Conservation (phyloP, 2,797 vertebrate genomes). For the Benthosema pterotum region DNA sequence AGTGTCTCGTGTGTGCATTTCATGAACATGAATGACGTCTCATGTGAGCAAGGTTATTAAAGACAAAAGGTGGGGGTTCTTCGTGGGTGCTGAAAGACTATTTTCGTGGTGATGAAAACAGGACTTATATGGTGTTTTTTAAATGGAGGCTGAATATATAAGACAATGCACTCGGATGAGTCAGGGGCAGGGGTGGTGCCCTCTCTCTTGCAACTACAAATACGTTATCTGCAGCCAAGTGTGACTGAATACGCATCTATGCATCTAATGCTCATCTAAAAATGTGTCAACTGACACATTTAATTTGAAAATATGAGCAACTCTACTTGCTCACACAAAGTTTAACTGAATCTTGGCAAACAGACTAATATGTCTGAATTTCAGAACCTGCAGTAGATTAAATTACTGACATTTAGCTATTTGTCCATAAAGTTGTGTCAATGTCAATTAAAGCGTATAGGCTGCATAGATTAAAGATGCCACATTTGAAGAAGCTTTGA, state of each 20-base stretch:
- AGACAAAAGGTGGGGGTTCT: constrained; percentile 12
- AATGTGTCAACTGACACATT: no score
- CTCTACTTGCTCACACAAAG: no score
- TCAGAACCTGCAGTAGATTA: no score
- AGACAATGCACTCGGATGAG: constrained; percentile 46
- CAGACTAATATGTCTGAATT: no score
- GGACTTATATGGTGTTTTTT: constrained; percentile 26
- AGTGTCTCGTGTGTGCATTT: not conserved
- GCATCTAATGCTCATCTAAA: no score
- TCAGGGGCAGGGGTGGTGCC: constrained; percentile 31
- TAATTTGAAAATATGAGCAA: no score
- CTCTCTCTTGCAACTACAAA: not conserved
- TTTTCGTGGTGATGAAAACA: constrained; percentile 62
- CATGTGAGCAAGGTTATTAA: constrained; percentile 56
- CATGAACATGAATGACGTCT: constrained; percentile 60
- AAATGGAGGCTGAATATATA: constrained; percentile 26
- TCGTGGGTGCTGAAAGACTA: constrained; percentile 28
- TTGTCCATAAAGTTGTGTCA: not conserved
- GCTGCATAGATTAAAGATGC: no score
- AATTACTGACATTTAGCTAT: no score
- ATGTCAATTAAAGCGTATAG: not conserved
- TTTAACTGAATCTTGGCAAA: no score
- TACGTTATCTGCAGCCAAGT: no score
- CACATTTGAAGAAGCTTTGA: no score
- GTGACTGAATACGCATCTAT: no score